Evolutionary conservation across 2,888 invertebrate species (phyloP).

Genomic region (Phyllotreta cruciferae): DNA sequence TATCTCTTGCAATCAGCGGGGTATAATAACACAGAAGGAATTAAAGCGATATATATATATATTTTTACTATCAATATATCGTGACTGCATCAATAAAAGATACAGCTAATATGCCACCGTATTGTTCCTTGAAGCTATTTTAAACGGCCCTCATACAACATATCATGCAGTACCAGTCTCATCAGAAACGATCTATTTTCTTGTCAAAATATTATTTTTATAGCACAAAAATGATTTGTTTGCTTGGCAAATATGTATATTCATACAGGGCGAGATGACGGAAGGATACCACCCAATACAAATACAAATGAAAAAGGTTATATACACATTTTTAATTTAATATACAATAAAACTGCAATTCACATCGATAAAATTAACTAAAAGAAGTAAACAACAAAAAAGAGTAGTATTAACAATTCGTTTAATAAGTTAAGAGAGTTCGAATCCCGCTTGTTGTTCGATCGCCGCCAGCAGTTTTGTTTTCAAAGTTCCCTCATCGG

Average conservation of each 20-base stretch:
- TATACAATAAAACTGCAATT: slow-evolving; percentile 8
- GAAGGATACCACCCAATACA: background rate
- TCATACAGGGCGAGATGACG: background rate
- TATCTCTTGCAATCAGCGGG: too few species aligned
- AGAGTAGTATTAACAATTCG: slow-evolving; percentile 21
- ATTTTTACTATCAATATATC: too few species aligned
- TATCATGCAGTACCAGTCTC: slow-evolving; percentile 25
- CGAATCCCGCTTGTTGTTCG: slow-evolving; percentile 95
- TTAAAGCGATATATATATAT: too few species aligned
- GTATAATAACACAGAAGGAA: too few species aligned
- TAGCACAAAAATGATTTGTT: too few species aligned
- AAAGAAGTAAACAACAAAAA: slow-evolving; percentile 26
- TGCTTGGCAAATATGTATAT: background rate
- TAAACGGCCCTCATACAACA: slow-evolving; percentile 14
- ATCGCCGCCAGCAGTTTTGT: slow-evolving; percentile 92
- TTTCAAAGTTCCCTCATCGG: slow-evolving; percentile 75
- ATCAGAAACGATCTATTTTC: background rate
- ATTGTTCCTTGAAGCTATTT: slow-evolving; percentile 2
- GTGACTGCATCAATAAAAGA: too few species aligned
- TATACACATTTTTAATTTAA: too few species aligned
- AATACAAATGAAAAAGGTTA: too few species aligned
- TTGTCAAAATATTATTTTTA: background rate
- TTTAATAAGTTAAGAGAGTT: slow-evolving; percentile 73
- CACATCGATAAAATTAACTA: slow-evolving; percentile 21
- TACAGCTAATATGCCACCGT: background rate